Evolutionary conservation across 1,140 invertebrate genomes (phyloP), one percentile per base, ranked within the genome.

Genomic region (Dendroctonus valens): DNA sequence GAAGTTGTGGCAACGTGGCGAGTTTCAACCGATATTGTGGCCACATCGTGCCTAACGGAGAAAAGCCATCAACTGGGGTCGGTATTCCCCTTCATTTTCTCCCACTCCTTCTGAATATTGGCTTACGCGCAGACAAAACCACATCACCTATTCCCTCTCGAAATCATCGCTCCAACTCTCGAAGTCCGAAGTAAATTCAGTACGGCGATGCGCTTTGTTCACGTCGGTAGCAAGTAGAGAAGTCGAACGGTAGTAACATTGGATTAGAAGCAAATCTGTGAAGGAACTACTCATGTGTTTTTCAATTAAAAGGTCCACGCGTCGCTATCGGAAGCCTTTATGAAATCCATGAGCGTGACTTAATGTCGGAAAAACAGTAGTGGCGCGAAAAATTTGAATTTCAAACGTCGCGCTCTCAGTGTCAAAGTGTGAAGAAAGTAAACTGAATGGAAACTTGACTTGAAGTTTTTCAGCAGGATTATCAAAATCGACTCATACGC

Each of bases 11-110:
- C 73, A 74, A 76, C 74, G 65, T 57, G 59, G 73, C 68, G 50
- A 60, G 69, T 69, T 69, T 75, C 73, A 76, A 78, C 76, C 75
- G 76, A 78, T 77, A 78, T 78, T 78, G 76, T 77, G 75, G 75
- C 76, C 76, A 74, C 75, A 74, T 68, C 72, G 74, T 72, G 75
- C 73, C 74, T 69, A 75, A 68, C 72, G 75, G 73, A 74, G 72
- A 75, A 74, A 69, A 74, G 73, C 70, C 60, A 54, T 69, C 70
- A 63, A 66, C 65, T 76, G 74, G 73, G 73, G 74, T 72, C 71
- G 70, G 65, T 73, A 71, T 73, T 76, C 75, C 71, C 75, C 75
- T 74, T 59, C 58, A 48, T 49, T 14, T 64, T 40, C 72, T 70
- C 64, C 70, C 64, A 70, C 72, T 65, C 69, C 9, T 6, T 26